Base-by-base conservation (phyloP, 2,888 invertebrate genomes). In the Sarcophaga variegata region DNA sequence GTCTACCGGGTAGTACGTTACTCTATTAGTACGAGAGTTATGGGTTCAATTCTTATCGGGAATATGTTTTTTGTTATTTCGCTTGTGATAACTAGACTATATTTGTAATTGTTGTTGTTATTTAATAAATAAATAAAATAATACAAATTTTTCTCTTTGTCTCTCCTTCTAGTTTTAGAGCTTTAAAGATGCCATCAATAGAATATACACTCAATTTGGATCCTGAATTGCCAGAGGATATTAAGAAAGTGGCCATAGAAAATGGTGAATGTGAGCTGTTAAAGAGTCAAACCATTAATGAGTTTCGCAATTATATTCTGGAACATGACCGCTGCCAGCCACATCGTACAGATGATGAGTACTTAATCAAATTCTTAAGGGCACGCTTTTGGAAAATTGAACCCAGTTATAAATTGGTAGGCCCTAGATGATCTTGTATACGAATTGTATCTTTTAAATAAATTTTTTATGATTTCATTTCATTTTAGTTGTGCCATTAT, bases 261-360 rank as follows among this genome's bases (percentile, higher is more conserved):
- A 94, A 95, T 88, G 96, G 96, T 0, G 97, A 97, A 93, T 95
- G 96, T 89, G 96, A 96, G 2, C 95, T 96, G 91, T 95, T 95
- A 20, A 95, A 95, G 88, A 94, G 95, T 63, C 95, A 95, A 90
- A 94, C 95, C n/a, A 94, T 97, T 80, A 95, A 95, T 88, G 96
- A 97, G 90, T 95, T 97, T 62, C 94, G 96, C 62, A 96, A 96
- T 90, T 95, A 96, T 94, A 96, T 97, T 90, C 95, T 95, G 97
- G 97, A 96, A 92, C 95, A 95, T 86, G 96, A 97, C 59, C 96
- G 96, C 90, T 97, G 96, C 92, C 94, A 94, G 74, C 97, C 96
- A 4, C 96, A 96, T 89, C 94, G 97, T 82, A 96, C 95, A 93
- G 97, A 97, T 92, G 96, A 97, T 90, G 95, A 95, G 27, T 97